Percentiles rank a stretch among this genome's conserved stretches.
Evolutionary conservation across 2,797 vertebrate species (phyloP).

Genomic region (Melanotaenia pygmaea): DNA sequence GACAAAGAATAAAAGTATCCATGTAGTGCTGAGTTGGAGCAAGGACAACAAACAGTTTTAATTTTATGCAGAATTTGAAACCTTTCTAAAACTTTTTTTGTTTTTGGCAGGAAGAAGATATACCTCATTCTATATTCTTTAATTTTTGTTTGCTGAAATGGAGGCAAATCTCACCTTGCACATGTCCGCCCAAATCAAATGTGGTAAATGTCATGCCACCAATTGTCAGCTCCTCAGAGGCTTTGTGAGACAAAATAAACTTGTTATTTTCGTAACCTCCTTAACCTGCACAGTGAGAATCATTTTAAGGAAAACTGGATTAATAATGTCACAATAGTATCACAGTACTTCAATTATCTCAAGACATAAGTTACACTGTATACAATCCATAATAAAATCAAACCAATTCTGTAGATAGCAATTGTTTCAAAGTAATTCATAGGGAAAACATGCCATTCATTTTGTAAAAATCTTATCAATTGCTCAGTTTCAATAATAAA

Average conservation of each 20-base stretch:
- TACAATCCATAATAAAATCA: neutral
- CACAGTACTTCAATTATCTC: no score
- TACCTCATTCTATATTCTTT: neutral
- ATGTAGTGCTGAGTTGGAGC: no score
- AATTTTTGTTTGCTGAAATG: neutral
- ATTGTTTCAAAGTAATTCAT: neutral
- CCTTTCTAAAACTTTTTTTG: neutral
- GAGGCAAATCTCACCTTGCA: conserved; percentile 87
- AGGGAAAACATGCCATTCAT: neutral
- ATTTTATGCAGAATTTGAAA: neutral
- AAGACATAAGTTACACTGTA: neutral
- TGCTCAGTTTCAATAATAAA: neutral
- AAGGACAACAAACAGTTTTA: neutral
- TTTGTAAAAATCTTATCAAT: neutral
- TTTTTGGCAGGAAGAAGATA: neutral
- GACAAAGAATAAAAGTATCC: no score
- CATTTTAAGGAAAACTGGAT: neutral
- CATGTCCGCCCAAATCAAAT: conserved; percentile 95
- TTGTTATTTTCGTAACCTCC: neutral
- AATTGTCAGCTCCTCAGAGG: conserved; percentile 97
- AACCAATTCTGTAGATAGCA: neutral
- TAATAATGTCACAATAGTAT: neutral
- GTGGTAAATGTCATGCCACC: conserved; percentile 98
- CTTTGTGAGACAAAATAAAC: conserved; percentile 72
- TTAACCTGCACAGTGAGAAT: neutral